Evolutionary conservation across 2,113 vertebrate species (phyloP).

Genomic region (Apteryx mantelli): DNA sequence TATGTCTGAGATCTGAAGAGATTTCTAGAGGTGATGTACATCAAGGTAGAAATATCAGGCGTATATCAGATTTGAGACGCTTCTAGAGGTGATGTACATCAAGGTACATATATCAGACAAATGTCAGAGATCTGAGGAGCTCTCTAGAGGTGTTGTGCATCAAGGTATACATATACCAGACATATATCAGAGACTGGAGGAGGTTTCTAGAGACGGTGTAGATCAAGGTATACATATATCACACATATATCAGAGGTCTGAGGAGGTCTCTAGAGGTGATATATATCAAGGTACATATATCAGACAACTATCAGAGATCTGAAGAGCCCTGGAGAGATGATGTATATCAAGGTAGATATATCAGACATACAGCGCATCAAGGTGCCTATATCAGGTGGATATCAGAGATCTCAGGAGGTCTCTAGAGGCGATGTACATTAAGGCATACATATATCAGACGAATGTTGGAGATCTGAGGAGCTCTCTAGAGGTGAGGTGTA

Average conservation of each 20-base stretch:
- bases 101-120: too few relatives aligned
- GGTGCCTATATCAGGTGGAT: neutral
- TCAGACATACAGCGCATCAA: neutral
- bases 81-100: neutral
- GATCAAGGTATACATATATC: neutral
- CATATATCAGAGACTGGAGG: neutral
- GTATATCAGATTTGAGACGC: neutral
- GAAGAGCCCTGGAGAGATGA: neutral
- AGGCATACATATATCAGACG: neutral
- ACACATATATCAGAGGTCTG: too few relatives aligned
- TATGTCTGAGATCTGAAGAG: neutral
- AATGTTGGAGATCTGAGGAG: neutral
- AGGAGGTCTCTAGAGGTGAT: neutral
- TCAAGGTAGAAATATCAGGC: neutral
- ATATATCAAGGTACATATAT: neutral
- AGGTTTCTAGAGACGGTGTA: neutral
- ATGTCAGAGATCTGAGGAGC: neutral
- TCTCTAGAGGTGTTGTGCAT: neutral
- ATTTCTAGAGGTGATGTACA: neutral
- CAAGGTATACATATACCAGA: too few relatives aligned
- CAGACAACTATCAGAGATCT: accelerated
- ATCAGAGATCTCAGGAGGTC: neutral
- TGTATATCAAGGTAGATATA: accelerated
- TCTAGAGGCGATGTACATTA: neutral
- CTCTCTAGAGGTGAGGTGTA: neutral